phyloP scores from a whole-genome alignment of 2,113 vertebrate species.

The Sphaerodactylus townsendi region DNA sequence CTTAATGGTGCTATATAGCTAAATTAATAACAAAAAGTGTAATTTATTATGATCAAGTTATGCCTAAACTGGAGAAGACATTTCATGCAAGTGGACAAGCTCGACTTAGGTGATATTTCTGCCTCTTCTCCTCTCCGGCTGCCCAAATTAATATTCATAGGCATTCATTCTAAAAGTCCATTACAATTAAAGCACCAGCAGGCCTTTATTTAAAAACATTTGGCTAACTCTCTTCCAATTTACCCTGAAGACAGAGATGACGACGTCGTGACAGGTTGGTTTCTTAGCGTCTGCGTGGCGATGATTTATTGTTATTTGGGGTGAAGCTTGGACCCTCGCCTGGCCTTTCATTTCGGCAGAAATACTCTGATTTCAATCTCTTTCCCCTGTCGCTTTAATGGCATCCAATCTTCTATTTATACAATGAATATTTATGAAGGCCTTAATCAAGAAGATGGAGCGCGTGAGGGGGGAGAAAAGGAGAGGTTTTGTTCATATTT shows the following conservation, averaged over 20 bases:
- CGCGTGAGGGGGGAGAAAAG: neutral
- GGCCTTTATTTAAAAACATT: neutral
- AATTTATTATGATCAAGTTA: neutral
- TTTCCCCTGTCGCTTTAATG: neutral
- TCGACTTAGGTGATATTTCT: neutral
- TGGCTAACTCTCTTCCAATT: neutral
- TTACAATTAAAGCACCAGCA: neutral
- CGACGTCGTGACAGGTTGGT: accelerated
- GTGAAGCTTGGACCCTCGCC: neutral
- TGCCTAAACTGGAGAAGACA: neutral
- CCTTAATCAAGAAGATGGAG: slow-evolving; percentile 30
- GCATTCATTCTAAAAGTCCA: neutral
- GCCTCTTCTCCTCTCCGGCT: neutral
- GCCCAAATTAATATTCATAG: neutral
- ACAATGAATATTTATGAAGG: slow-evolving; percentile 44
- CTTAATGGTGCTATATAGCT: neutral
- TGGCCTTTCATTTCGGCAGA: slow-evolving; percentile 28
- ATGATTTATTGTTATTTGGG: slow-evolving; percentile 27
- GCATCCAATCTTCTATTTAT: neutral
- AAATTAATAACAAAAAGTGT: neutral
- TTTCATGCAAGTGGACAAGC: neutral
- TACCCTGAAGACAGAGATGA: neutral
- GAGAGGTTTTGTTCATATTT: neutral
- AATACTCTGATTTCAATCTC: neutral
- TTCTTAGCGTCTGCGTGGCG: neutral